These are phyloP conservation scores for Bufotes viridis DNA, from an alignment of 2,797 vertebrate genomes.

Conservation along the genomic window DNA sequence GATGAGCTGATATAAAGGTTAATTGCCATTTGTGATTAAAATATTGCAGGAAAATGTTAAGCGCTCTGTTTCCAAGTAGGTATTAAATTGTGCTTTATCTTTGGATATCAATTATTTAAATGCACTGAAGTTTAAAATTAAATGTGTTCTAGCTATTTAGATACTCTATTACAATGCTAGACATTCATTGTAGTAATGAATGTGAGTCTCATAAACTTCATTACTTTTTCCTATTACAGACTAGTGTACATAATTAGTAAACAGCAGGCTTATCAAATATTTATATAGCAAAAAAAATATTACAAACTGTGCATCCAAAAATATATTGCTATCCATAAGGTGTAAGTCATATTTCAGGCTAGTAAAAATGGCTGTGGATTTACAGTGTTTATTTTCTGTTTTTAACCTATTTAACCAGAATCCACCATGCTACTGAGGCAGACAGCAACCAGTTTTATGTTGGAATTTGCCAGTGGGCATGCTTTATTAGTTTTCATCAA, in stretches of 20 bases:
- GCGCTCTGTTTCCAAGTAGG: background rate
- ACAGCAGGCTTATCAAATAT: constrained; percentile 18
- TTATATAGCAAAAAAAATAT: background rate
- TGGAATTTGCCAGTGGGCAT: too few relatives aligned
- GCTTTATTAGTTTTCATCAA: too few relatives aligned
- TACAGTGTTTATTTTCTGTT: too few relatives aligned
- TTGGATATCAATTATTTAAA: constrained; percentile 3
- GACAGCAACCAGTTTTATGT: too few relatives aligned
- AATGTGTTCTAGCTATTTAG: background rate
- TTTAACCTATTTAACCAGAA: too few relatives aligned
- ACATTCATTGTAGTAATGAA: constrained; percentile 2
- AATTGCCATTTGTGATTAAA: background rate
- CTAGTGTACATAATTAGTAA: constrained; percentile 9
- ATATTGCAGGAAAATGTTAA: background rate
- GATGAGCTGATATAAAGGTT: background rate
- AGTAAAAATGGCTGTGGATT: too few relatives aligned
- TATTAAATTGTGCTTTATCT: constrained; percentile 2
- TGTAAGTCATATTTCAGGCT: too few relatives aligned
- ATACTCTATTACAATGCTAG: background rate
- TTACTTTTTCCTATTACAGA: background rate
- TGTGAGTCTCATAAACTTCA: background rate
- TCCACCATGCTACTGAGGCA: too few relatives aligned
- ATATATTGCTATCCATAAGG: too few relatives aligned
- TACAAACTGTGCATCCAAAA: background rate
- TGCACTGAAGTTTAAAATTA: background rate